These are phyloP conservation scores for Acromyrmex charruanus DNA, from an alignment of 1,140 invertebrate genomes.

Conservation along the genomic window DNA sequence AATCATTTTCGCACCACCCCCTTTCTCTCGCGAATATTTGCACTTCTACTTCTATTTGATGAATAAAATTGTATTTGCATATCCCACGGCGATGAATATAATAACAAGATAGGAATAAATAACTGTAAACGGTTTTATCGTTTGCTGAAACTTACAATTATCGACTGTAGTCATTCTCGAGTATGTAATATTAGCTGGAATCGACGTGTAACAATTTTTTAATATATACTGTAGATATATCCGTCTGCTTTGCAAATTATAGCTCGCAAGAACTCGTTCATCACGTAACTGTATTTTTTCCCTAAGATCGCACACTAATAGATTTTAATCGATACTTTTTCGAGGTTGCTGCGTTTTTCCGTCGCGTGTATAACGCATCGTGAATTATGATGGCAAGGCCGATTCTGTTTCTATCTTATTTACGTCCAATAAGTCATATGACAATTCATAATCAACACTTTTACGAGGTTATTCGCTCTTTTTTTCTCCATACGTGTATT, in stretches of 20 bases:
- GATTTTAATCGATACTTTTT: constrained; percentile 58
- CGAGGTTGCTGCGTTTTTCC: constrained; percentile 48
- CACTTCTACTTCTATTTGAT: neutral
- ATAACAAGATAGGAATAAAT: neutral
- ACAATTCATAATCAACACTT: neutral
- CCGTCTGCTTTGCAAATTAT: constrained; percentile 46
- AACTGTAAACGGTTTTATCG: neutral
- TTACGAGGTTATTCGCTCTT: constrained; percentile 32
- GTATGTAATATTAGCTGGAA: constrained; percentile 4
- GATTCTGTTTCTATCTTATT: constrained; percentile 12
- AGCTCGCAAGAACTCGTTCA: constrained; percentile 49
- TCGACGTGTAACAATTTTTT: constrained; percentile 17
- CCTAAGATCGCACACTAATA: constrained; percentile 29
- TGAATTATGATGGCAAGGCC: constrained; percentile 20
- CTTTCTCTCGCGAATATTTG: constrained; percentile 5
- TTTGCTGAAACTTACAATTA: constrained; percentile 4
- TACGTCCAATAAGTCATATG: neutral
- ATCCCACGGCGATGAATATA: neutral
- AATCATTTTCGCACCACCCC: neutral
- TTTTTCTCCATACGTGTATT: neutral
- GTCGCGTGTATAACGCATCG: neutral
- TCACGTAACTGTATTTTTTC: constrained; percentile 13
- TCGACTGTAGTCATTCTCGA: constrained; percentile 13
- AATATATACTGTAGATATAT: neutral
- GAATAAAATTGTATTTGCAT: constrained; percentile 23